A percentile compares a stretch with the other conserved stretches of the same genome.
phyloP scores from a whole-genome alignment of 35 echinoderm and acorn worm genomes.

The Eucidaris tribuloides region DNA sequence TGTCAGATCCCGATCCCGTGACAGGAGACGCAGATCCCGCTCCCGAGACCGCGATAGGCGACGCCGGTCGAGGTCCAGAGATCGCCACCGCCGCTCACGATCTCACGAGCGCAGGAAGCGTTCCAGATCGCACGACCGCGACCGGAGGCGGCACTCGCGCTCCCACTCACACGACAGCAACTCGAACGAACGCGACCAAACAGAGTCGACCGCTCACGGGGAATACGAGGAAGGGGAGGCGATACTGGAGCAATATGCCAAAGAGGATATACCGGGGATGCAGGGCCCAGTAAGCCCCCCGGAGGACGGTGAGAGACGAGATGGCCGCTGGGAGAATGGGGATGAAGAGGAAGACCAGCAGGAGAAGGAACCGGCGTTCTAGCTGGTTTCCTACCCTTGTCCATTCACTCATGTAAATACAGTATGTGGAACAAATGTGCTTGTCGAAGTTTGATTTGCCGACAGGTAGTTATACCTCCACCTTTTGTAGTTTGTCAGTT shows the following conservation, averaged over 20 bases:
- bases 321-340: not conserved
- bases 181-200: not conserved
- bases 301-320: constrained; percentile 4
- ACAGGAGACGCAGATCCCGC: constrained; percentile 40
- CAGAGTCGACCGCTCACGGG: not conserved
- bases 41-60: constrained; percentile 32
- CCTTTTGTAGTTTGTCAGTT: too few species aligned
- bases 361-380: too few species aligned
- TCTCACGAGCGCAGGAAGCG: not conserved
- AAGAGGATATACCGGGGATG: not conserved
- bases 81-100: constrained; percentile 7
- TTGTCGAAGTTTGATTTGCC: too few species aligned
- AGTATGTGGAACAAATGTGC: too few species aligned
- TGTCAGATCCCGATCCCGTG: constrained; percentile 1
- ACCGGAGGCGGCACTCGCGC: not conserved
- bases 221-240: constrained; percentile 21
- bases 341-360: not conserved
- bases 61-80: constrained; percentile 28
- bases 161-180: constrained; percentile 14
- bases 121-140: not conserved
- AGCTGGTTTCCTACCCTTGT: too few species aligned
- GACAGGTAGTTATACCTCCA: too few species aligned
- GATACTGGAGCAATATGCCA: constrained; percentile 25
- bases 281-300: not conserved
- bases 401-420: too few species aligned